A percentile compares a stretch with the other conserved stretches of the same genome.
phyloP scores from a whole-genome alignment of 2,888 invertebrate genomes.

The Drosophila neutralis region DNA sequence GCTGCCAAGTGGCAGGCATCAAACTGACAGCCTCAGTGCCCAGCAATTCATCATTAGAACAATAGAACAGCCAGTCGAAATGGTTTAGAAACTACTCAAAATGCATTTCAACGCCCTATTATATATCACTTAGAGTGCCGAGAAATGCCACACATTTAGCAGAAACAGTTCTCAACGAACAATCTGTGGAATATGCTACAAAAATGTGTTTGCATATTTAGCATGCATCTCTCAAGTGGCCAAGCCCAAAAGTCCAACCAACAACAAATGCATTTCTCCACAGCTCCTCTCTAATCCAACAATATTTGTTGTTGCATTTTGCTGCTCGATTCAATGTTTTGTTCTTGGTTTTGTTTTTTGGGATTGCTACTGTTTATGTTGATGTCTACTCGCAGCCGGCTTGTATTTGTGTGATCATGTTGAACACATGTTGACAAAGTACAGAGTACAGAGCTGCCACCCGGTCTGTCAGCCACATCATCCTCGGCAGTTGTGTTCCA shows the following conservation, averaged over 20 bases:
- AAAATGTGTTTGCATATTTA: conserved; percentile 76
- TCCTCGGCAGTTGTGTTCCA: conserved; percentile 22
- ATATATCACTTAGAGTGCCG: conserved; percentile 61
- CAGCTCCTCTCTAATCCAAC: background rate
- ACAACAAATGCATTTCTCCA: conserved; percentile 27
- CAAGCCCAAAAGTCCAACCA: conserved; percentile 15
- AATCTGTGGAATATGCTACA: conserved; percentile 43
- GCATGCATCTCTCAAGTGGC: conserved; percentile 70
- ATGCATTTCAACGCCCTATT: conserved; percentile 68
- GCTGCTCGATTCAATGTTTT: background rate
- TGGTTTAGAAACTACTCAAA: conserved; percentile 26
- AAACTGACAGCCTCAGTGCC: conserved; percentile 27
- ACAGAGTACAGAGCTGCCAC: conserved; percentile 30
- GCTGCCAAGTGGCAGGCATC: conserved; percentile 59
- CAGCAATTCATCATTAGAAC: conserved; percentile 66
- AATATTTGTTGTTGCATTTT: conserved; percentile 44
- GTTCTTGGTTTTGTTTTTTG: conserved; percentile 5
- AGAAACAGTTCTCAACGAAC: conserved; percentile 14
- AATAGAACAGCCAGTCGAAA: conserved; percentile 22
- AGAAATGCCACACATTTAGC: conserved; percentile 64
- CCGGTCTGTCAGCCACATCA: conserved; percentile 30
- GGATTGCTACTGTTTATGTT: conserved; percentile 52
- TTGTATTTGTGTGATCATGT: conserved; percentile 68
- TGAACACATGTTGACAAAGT: conserved; percentile 76
- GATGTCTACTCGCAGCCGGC: conserved; percentile 57